These are phyloP conservation scores for Steinernema scapterisci DNA, from an alignment of 2,888 invertebrate species.

Conservation along the genomic window DNA sequence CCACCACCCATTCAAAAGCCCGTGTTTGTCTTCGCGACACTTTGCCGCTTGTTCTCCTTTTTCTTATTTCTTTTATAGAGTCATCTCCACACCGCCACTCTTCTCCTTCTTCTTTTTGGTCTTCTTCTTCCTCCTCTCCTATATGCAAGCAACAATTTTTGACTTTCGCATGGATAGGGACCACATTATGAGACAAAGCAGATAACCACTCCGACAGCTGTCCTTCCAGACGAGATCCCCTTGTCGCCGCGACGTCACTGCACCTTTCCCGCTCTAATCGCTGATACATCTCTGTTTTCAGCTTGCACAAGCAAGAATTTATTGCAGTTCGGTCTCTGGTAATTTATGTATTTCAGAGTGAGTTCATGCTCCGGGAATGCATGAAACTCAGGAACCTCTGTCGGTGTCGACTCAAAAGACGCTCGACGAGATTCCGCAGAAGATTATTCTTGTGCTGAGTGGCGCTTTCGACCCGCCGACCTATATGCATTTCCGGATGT, in stretches of 20 bases:
- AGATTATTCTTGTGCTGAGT: constrained; percentile 24
- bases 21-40: too few species aligned
- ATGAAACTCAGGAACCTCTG: not conserved
- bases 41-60: too few species aligned
- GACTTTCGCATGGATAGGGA: not conserved
- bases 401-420: constrained; percentile 16
- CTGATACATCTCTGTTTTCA: not conserved
- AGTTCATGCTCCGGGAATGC: constrained; percentile 28
- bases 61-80: too few species aligned
- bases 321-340: not conserved
- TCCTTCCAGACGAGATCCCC: constrained; percentile 26
- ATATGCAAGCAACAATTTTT: too few species aligned
- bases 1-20: too few species aligned
- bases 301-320: not conserved
- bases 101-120: too few species aligned
- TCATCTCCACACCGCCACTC: too few species aligned
- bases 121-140: too few species aligned
- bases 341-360: constrained; percentile 3
- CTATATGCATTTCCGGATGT: constrained; percentile 35
- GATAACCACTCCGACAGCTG: constrained; percentile 11
- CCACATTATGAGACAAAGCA: constrained; percentile 9
- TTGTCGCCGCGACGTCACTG: constrained; percentile 29
- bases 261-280: constrained; percentile 24
- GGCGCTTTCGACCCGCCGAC: constrained; percentile 37
- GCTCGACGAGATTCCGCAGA: not conserved